Evolutionary conservation across 2,797 vertebrate genomes (phyloP).

Genomic region (Galago senegalensis): DNA sequence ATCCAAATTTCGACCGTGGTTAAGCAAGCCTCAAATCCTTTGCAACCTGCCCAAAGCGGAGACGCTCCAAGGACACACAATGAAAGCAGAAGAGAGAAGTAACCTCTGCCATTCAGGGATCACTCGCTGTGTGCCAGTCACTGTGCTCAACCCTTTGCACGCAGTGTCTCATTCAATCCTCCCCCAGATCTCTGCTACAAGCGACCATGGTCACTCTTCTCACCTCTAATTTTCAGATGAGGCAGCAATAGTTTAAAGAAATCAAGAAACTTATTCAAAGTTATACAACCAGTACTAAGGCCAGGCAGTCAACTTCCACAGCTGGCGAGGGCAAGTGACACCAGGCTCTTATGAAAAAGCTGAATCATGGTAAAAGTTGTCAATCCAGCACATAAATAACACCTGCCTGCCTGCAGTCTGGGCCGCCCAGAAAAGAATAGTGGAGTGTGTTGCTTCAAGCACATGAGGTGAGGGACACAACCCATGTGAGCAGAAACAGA

Average conservation of each 20-base stretch:
- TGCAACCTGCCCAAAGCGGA: slow-evolving; percentile 20
- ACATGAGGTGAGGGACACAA: neutral
- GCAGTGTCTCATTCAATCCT: neutral
- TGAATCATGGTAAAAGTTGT: neutral
- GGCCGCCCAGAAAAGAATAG: neutral
- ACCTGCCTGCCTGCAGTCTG: neutral
- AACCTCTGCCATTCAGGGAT: neutral
- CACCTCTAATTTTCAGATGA: neutral
- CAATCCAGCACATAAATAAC: neutral
- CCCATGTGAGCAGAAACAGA: neutral
- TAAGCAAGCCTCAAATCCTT: slow-evolving; percentile 58
- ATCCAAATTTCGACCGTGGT: slow-evolving; percentile 69
- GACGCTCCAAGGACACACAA: slow-evolving; percentile 47
- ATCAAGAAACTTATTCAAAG: neutral
- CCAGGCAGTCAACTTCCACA: neutral
- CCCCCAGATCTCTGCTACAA: neutral
- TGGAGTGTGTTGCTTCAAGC: neutral
- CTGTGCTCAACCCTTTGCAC: neutral
- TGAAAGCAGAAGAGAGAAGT: neutral
- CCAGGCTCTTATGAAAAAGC: neutral
- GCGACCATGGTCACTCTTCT: neutral
- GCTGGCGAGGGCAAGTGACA: neutral
- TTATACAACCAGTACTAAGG: neutral
- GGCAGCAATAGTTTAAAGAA: neutral
- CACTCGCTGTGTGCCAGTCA: neutral